These are phyloP conservation scores for Colletes collaris DNA, from an alignment of 2,888 invertebrate species.

Conservation along the genomic window DNA sequence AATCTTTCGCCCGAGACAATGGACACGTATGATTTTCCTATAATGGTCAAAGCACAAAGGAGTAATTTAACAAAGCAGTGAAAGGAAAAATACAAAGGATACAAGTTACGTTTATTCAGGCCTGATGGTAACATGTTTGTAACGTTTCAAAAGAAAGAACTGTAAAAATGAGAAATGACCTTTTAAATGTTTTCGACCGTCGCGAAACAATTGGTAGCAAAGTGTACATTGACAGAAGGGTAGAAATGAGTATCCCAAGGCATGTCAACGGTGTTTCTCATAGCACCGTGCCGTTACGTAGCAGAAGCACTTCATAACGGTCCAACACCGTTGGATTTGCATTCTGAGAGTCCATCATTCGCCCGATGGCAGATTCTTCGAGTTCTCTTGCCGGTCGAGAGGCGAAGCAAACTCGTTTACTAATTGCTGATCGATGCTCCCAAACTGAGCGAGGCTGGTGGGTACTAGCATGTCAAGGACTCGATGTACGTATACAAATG, in stretches of 20 bases:
- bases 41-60: too few relatives aligned
- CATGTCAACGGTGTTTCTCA: neutral
- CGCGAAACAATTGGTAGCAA: too few relatives aligned
- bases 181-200: too few relatives aligned
- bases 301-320: neutral
- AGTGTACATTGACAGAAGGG: too few relatives aligned
- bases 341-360: constrained; percentile 46
- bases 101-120: too few relatives aligned
- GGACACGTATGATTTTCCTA: too few relatives aligned
- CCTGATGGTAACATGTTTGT: too few relatives aligned
- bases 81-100: too few relatives aligned
- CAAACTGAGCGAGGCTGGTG: constrained; percentile 53
- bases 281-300: neutral
- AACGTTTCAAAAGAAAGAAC: too few relatives aligned
- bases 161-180: too few relatives aligned
- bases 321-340: constrained; percentile 44
- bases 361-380: constrained; percentile 47
- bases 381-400: constrained; percentile 47
- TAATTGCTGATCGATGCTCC: constrained; percentile 74
- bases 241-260: neutral
- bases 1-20: too few relatives aligned
- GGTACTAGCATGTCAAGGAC: constrained; percentile 63
- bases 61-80: too few relatives aligned
- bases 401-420: constrained; percentile 67
- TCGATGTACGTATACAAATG: constrained; percentile 32